Percentiles rank a stretch among this genome's conserved stretches.
Evolutionary conservation across 2,888 invertebrate genomes (phyloP).

Genomic region (Fissipunctia ypsillon): DNA sequence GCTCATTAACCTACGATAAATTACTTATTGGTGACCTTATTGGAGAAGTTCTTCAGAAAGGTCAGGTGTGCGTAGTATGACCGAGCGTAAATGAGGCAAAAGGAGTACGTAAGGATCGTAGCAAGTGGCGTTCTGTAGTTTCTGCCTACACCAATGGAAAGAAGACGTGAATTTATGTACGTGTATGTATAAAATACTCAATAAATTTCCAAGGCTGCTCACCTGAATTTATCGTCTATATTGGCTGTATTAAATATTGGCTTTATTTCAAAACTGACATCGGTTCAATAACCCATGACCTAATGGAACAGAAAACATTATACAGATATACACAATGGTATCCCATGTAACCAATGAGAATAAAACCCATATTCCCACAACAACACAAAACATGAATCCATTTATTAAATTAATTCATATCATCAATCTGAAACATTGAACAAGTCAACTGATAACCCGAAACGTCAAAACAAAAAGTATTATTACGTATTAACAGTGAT

Average conservation of each 20-base stretch:
- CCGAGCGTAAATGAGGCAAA: too few species aligned
- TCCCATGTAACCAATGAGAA: neutral
- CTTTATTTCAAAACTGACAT: neutral
- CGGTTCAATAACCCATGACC: neutral
- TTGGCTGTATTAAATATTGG: neutral
- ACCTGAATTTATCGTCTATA: neutral
- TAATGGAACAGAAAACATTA: neutral
- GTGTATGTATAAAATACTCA: too few species aligned
- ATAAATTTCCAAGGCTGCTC: neutral
- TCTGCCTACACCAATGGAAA: too few species aligned
- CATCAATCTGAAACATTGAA: conserved; percentile 41
- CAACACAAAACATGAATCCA: conserved; percentile 2
- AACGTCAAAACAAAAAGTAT: conserved; percentile 46
- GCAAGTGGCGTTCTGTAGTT: too few species aligned
- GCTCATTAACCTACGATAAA: conserved; percentile 4
- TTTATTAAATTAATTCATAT: conserved; percentile 36
- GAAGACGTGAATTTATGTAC: too few species aligned
- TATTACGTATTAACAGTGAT: conserved; percentile 42
- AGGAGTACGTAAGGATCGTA: too few species aligned
- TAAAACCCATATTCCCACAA: neutral
- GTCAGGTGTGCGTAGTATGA: too few species aligned
- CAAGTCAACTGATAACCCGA: conserved; percentile 47
- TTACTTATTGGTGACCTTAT: too few species aligned
- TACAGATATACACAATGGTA: neutral
- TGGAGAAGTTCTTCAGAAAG: too few species aligned